Conservation (phyloP, 1,140 invertebrate genomes). For the Nomia melanderi region DNA sequence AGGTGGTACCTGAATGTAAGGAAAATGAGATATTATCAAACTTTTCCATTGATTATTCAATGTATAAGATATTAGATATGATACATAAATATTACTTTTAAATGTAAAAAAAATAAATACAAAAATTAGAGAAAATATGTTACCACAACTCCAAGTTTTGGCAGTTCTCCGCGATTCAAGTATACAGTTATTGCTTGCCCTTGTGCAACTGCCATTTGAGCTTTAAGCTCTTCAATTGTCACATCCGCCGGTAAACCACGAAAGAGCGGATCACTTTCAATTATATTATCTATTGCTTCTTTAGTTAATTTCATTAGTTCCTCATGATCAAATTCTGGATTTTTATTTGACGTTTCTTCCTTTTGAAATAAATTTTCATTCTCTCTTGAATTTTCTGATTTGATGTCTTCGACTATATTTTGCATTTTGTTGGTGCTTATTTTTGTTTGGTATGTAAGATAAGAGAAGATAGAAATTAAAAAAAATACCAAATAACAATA, state of each 20-base stretch:
- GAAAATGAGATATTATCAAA: background rate
- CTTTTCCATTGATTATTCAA: too few species aligned
- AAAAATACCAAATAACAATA: background rate
- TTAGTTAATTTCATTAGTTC: conserved; percentile 75
- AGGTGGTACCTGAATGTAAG: conserved; percentile 71
- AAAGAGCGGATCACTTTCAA: conserved; percentile 76
- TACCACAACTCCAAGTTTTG: conserved; percentile 76
- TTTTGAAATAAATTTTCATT: conserved; percentile 4
- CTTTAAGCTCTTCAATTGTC: conserved; percentile 77
- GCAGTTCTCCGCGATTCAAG: conserved; percentile 72
- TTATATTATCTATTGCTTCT: conserved; percentile 74
- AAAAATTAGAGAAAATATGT: conserved; percentile 29
- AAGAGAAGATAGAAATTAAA: too few species aligned
- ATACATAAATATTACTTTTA: background rate
- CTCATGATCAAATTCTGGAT: conserved; percentile 60
- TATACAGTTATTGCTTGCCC: conserved; percentile 78
- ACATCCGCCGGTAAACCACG: conserved; percentile 72
- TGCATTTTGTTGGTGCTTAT: conserved; percentile 2
- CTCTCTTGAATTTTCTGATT: background rate
- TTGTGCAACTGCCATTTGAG: conserved; percentile 76
- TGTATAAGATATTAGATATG: background rate
- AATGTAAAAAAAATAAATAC: background rate
- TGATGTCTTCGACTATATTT: background rate
- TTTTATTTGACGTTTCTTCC: conserved; percentile 7
- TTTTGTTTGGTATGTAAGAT: background rate